Evolutionary conservation across 2,797 vertebrate species (phyloP), one percentile per base, ranked within the genome.

Genomic region (Enteromius unitaeniatus): DNA sequence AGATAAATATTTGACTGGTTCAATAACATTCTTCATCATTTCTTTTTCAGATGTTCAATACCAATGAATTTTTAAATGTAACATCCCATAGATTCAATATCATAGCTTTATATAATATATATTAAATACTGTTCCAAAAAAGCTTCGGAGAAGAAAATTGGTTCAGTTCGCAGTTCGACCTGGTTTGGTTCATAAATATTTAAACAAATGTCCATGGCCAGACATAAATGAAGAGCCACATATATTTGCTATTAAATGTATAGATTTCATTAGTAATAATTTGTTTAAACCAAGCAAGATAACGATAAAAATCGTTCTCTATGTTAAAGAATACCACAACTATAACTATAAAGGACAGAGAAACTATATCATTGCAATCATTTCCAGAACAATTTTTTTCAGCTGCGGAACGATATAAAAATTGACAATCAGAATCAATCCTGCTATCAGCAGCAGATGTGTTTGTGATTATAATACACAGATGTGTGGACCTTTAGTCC

Each of bases 1-100:
- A 67, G 28, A 76, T 68, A 13, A 77, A 77, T 77, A 75, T 53
- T 74, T 51, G 5, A 65, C 64, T 51, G 21, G 6, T 51, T 65
- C 28, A 13, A 37, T 26, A 28, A n/a, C 6, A 55, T 67, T 51
- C 28, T 14, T 17, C 14, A 4, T 58, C 19, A 51, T 4, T 23
- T 58, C 11, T 21, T 3, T 21, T 13, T 45, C 1, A 28, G 6
- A 60, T 55, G 4, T 40, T 53, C 6, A 6, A 26, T 58, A 42
- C 2, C 15, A 23, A 68, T 40, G 26, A 6, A 68, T 68, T 23
- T 15, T 11, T 34, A 17, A 26, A 37, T n/a, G 8, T 31, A 49
- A n/a, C 19, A 26, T 47, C 40, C 7, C 13, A 3, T 37, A 40
- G 8, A 42, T 26, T 78, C 34, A 77, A 15, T 42, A 42, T 58